Base-by-base conservation (phyloP, 2,113 vertebrate genomes). In the Cervus canadensis region DNA sequence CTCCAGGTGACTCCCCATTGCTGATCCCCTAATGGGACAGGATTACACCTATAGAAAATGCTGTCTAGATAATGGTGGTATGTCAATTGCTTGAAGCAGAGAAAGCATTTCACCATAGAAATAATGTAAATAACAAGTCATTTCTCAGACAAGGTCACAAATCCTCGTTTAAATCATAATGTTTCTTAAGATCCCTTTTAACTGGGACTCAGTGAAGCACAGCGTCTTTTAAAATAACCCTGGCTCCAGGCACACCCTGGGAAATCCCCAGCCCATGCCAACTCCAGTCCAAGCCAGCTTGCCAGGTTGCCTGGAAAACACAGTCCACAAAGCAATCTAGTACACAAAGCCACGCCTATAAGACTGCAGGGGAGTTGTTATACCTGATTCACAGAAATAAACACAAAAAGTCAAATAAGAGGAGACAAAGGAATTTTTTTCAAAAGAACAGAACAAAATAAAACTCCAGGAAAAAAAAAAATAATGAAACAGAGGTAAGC, bases 1-100 rank as follows among this genome's bases (percentile, higher is more conserved):
- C 33, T 79, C 43, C 4, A 0, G 6, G 7, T 3, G 50, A 43
- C 13, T 23, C 33, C 45, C 7, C 45, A 6, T 1, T 13, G 52
- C 59, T 7, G 28, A 25, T 21, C 8, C 48, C 45, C 11, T 36
- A 26, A 6, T 0, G 2, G 30, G 28, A 12, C 78, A 50, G 79
- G 21, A 30, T 28, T 2, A 21, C 13, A 43, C 25, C 76, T 11
- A 9, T 30, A 56, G 52, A 19, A 57, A 15, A 23, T 19, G 2
- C 21, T 7, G 2, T 59, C n/a, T 36, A 7, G 6, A 14, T 5
- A n/a, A 43, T 25, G 26, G 45, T 19, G 8, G 6, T 6, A 1
- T 36, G 33, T 79, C 25, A 33, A 5, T 52, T 23, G 40, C 48
- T n/a, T 92, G 40, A 82, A 78, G 5, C 6, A 13, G 36, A n/a